Base-by-base conservation (phyloP, 1,140 invertebrate species). In the Aphelenchoides fujianensis region DNA sequence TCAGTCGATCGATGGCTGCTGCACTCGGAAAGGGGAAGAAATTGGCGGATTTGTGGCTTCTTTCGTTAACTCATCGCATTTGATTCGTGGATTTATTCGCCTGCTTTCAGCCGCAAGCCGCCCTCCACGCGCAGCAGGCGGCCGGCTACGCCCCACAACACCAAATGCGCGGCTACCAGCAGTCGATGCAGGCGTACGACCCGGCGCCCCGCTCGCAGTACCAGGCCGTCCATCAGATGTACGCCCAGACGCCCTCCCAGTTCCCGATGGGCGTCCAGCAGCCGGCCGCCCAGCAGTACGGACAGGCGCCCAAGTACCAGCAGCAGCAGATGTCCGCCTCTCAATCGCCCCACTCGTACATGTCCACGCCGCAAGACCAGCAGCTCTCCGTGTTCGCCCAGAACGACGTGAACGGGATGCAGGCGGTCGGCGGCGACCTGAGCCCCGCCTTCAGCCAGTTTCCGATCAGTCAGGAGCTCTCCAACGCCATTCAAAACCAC, bases 371-470 rank as follows among this genome's bases (percentile, higher is more conserved):
- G n/a, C 41, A 48, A 48, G 41, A 48, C 12, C 41, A 12, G 41
- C 41, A 48, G 23, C 41, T 48, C 23, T 48, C 41, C 27, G 5
- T 59, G 23, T 59, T 7, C 55, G 55, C 5, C 23, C 55, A 59
- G 23, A 59, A 59, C 19, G 55, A 59, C 55, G n/a, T n/a, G n/a
- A n/a, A n/a, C n/a, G 55, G 19, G 23, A 5, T 59, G 7, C 55
- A 5, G 34, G 5, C 55, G 34, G 7, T 32, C 12, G 34, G 5
- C 5, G 34, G 34, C 55, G 19, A 59, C 23, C 34, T 7, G 55
- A 19, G 55, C 23, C 5, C 5, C 55, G 19, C 5, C 5, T 59
- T 59, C 55, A 5, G 34, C 5, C 55, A 59, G 23, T 59, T 59
- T 23, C 55, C 55, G 34, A 59, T 59, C 23, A 59, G 55, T 23